Evolutionary conservation across 2,113 vertebrate species (phyloP), one percentile per base, ranked within the genome.

Genomic region (Apodemus speciosus): DNA sequence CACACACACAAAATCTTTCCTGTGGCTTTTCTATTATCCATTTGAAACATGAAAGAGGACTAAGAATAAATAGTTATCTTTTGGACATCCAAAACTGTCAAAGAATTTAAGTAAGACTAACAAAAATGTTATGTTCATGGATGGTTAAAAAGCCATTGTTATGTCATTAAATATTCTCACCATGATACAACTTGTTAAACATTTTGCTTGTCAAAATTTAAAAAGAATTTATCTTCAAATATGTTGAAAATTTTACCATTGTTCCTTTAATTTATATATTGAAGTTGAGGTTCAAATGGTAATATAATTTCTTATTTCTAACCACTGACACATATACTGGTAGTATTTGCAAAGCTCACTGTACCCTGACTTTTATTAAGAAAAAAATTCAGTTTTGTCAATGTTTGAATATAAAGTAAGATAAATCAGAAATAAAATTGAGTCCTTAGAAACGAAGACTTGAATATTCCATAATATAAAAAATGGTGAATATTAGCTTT

Each of bases 401-500:
- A 27, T 69, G 60, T 51, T 87, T 76, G 49, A 81, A 92, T 89
- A 69, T 8, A 87, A 89, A 14, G 40, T 92, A 40, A 84, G 51
- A 60, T 56, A 95, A 88, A 32, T 2, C 6, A 73, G 20, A 0
- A 92, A 89, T 97, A 93, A 75, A 75, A 88, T 3, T 9, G 51
- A 92, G 91, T 71, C 27, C 51, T 71, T 71, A 85, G 43, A 87
- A 72, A 94, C 90, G 93, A 25, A 94, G 56, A 90, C 66, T 90
- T 88, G 56, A 94, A 64, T 46, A 90, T 64, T 84, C 62, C 30
- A 88, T 27, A 89, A 43, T 32, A 88, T 71, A 93, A 90, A 96
- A 83, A 56, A 91, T 11, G 38, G 51, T 68, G 51, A 75, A 91
- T 94, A 93, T 97, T 94, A 93, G 30, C 68, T 95, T 85, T 81